Evolutionary conservation across 2,113 vertebrate genomes (phyloP), one percentile per base, ranked within the genome.

Genomic region (Entomyzon cyanotis): DNA sequence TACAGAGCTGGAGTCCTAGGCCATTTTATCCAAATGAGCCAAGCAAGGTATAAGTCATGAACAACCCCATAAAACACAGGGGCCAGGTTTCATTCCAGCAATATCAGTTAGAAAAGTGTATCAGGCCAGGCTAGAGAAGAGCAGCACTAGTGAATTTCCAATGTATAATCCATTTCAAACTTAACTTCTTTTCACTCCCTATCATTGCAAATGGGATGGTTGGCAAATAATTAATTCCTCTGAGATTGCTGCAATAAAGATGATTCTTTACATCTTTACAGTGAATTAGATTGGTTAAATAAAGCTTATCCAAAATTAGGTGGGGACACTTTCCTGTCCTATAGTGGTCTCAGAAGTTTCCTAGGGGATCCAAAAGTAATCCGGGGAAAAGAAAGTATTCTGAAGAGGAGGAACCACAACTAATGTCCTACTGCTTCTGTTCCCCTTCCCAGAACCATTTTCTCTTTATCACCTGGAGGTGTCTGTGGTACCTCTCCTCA

Each of bases 31-130:
- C 69, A 94, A 95, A 97, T 84, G 86, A 97, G 37, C 87, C 15
- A 9, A 94, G 65, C 65, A 79, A 94, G 74, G 77, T 91, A 75
- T 76, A 96, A 89, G 84, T 89, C 82, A 95, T 89, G 87, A 95
- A 95, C 65, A 95, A 87, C 37, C 46, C 58, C 69, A 89, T 93
- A 87, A 96, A 96, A 82, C 0, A 0, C 50, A 84, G 46, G 46
- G 65, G 16, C 37, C 70, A 73, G 44, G 31, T 68, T 75, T 94
- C 42, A 28, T 89, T 95, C 53, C 53, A 82, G 35, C 33, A 74
- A 3, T 67, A 55, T 75, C 55, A n/a, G 56, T 68, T 90, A 15
- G 84, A 73, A 74, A 64, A 5, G 0, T 30, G 10, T 31, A 63
- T 84, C 19, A 44, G 58, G 39, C 11, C 44, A 68, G 39, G 31